Conservation (phyloP, 1,140 invertebrate species). For the Chrysopa pallens region DNA sequence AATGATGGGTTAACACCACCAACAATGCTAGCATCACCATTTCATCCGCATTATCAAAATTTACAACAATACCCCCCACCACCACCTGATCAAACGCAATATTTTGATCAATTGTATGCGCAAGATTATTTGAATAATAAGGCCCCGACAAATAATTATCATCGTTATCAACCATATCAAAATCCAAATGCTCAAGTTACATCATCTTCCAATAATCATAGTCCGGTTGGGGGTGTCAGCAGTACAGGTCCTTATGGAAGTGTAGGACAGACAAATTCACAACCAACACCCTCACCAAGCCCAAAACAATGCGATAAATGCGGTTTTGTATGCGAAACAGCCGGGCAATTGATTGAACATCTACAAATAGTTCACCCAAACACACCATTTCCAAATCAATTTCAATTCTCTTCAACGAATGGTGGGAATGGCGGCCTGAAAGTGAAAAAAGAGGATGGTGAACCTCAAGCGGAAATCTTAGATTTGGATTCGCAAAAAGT, state of each 20-base stretch:
- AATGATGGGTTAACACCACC: constrained; percentile 24
- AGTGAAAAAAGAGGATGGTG: constrained; percentile 32
- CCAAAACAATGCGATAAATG: constrained; percentile 65
- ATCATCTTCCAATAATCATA: constrained; percentile 30
- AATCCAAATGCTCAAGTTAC: constrained; percentile 21
- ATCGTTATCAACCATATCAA: constrained; percentile 11
- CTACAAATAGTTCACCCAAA: constrained; percentile 44
- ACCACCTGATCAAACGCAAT: constrained; percentile 5
- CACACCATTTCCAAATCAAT: constrained; percentile 22
- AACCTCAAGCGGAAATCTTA: constrained; percentile 59
- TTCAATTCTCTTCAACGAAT: constrained; percentile 14
- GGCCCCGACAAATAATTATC: constrained; percentile 12
- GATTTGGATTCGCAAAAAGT: constrained; percentile 81
- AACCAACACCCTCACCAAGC: constrained; percentile 38
- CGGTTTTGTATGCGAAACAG: constrained; percentile 53
- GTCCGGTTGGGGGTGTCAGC: constrained; percentile 36
- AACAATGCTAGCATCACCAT: constrained; percentile 1
- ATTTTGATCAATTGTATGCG: constrained; percentile 10
- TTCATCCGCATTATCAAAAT: constrained; percentile 3
- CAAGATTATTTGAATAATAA: constrained; percentile 27
- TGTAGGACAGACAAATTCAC: constrained; percentile 22
- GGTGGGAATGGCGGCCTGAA: constrained; percentile 9
- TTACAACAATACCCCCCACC: constrained; percentile 8
- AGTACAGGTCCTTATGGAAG: constrained; percentile 27
- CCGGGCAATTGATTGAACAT: constrained; percentile 49